These are phyloP conservation scores for Abscondita cerata DNA, from an alignment of 2,888 invertebrate species.

Conservation along the genomic window DNA sequence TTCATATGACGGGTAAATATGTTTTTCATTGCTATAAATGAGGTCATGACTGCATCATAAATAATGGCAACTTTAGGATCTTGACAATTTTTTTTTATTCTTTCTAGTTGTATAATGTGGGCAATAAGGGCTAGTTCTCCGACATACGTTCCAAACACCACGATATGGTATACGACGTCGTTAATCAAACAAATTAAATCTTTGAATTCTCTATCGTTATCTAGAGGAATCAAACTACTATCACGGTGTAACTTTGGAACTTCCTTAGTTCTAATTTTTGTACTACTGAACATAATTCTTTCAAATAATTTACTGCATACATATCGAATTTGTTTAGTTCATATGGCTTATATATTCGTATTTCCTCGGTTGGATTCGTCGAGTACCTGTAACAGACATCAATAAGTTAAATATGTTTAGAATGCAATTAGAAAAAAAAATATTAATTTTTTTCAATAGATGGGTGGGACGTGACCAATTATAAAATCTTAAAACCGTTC, in stretches of 20 bases:
- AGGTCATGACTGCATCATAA: slow-evolving; percentile 55
- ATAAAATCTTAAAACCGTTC: no score
- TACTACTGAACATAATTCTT: no score
- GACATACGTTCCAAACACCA: slow-evolving; percentile 65
- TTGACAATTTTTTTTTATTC: slow-evolving; percentile 62
- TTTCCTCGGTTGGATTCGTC: slow-evolving; percentile 59
- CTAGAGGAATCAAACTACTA: no score
- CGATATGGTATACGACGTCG: slow-evolving; percentile 57
- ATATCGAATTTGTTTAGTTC: slow-evolving; percentile 24
- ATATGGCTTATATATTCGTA: slow-evolving; percentile 45
- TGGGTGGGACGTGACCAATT: no score
- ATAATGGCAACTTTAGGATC: slow-evolving; percentile 50
- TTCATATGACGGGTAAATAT: slow-evolving; percentile 63
- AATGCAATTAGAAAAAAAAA: no score
- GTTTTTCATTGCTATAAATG: slow-evolving; percentile 60
- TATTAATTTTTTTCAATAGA: no score
- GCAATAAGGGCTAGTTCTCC: slow-evolving; percentile 66
- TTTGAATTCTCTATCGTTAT: slow-evolving; percentile 45
- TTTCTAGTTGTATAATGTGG: slow-evolving; percentile 68
- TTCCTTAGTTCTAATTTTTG: slow-evolving; percentile 40
- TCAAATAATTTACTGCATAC: slow-evolving; percentile 31
- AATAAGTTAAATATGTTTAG: not conserved
- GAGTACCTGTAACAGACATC: slow-evolving; percentile 57
- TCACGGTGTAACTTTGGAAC: no score
- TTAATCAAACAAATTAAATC: slow-evolving; percentile 46